Conservation (phyloP, 2,113 vertebrate species). For the Ginglymostoma cirratum region DNA sequence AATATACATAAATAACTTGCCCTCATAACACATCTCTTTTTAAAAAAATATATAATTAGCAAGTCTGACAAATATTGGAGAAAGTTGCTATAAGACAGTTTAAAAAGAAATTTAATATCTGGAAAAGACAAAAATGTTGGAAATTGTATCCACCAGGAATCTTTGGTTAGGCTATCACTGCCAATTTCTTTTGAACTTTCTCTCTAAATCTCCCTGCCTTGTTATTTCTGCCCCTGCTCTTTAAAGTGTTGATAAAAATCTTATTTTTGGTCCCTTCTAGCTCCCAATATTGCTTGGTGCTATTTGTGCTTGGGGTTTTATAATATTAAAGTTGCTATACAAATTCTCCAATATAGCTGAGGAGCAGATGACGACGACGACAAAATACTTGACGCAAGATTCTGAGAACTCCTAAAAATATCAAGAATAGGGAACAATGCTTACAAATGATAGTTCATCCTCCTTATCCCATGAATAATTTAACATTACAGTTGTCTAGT, state of each 20-base stretch:
- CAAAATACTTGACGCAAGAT: not conserved
- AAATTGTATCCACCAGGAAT: not conserved
- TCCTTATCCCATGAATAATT: not conserved
- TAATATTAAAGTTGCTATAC: not conserved
- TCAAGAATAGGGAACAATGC: not conserved
- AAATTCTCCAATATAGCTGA: not conserved
- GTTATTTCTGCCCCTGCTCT: not conserved
- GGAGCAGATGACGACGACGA: not conserved
- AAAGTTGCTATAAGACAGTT: not conserved
- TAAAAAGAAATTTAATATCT: not conserved
- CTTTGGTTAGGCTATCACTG: not conserved
- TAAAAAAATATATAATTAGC: not conserved
- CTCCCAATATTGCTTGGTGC: not conserved
- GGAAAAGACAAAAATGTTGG: not conserved
- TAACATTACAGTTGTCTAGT: not conserved
- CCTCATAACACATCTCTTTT: not conserved
- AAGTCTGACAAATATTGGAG: not conserved
- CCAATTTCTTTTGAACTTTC: not conserved
- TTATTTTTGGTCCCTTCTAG: not conserved
- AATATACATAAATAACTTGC: not conserved
- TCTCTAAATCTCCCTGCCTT: not conserved
- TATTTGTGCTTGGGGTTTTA: not conserved
- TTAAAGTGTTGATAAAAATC: not conserved
- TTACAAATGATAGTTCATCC: not conserved
- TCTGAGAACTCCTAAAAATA: not conserved